phyloP scores from a whole-genome alignment of 1,140 invertebrate species.

The Camponotus floridanus region DNA sequence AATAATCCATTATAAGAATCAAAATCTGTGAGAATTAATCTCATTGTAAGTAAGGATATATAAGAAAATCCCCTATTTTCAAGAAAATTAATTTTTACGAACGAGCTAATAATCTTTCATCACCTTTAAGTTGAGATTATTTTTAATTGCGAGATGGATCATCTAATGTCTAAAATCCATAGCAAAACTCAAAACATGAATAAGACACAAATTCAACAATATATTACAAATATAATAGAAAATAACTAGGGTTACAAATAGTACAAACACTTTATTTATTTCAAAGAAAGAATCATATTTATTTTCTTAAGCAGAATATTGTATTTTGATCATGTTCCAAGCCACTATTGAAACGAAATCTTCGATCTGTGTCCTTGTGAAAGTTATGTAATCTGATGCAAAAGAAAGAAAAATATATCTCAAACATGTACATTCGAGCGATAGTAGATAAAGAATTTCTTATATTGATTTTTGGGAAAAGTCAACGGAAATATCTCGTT shows the following conservation, averaged over 20 bases:
- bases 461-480: neutral
- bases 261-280: neutral
- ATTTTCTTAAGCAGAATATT: neutral
- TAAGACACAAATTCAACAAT: neutral
- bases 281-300: neutral
- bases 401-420: neutral
- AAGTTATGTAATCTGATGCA: constrained; percentile 13
- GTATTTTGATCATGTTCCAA: neutral
- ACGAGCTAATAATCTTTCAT: neutral
- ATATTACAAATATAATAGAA: neutral
- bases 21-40: no score
- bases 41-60: no score
- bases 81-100: neutral
- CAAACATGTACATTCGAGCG: neutral
- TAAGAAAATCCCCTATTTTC: neutral
- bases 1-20: no score
- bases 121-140: constrained; percentile 1
- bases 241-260: neutral
- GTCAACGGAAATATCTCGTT: neutral
- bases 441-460: neutral
- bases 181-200: neutral
- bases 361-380: neutral
- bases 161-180: no score
- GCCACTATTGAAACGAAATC: neutral
- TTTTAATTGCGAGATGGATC: neutral